phyloP scores from a whole-genome alignment of 2,797 vertebrate genomes.

The Danio tinwini region DNA sequence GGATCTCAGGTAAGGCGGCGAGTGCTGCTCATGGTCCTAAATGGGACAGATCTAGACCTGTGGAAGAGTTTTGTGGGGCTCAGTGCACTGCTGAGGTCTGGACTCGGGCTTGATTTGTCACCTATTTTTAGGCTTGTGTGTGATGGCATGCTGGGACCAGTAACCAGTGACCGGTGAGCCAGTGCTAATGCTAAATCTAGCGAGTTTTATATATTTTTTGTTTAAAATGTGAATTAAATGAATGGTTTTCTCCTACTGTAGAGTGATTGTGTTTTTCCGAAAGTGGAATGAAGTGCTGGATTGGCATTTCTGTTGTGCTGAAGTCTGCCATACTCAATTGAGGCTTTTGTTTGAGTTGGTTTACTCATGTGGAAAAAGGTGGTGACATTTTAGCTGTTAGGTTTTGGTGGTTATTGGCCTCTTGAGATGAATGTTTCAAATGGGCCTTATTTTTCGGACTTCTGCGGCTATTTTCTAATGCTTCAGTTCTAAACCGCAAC shows the following conservation, averaged over 20 bases:
- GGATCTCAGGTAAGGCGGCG: slow-evolving; percentile 44
- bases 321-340: slow-evolving; percentile 15
- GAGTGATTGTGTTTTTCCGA: not conserved
- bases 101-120: slow-evolving; percentile 43
- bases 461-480: not conserved
- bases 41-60: slow-evolving; percentile 1
- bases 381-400: not conserved
- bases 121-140: slow-evolving; percentile 75
- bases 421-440: slow-evolving; percentile 17
- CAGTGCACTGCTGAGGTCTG: slow-evolving; percentile 41
- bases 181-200: slow-evolving; percentile 27
- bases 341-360: slow-evolving; percentile 17
- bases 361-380: slow-evolving; percentile 24
- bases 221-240: slow-evolving; percentile 49
- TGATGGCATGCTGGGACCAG: slow-evolving; percentile 19
- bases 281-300: not conserved
- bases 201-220: not conserved
- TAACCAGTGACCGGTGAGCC: slow-evolving; percentile 38
- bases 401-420: not conserved
- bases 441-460: not conserved
- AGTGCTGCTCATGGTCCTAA: not conserved
- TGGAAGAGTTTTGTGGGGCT: slow-evolving; percentile 31
- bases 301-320: slow-evolving; percentile 8
- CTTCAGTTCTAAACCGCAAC: not conserved
- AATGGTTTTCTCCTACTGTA: slow-evolving; percentile 18